Percentiles rank a stretch among this genome's conserved stretches.
Conservation (phyloP, 2,888 invertebrate genomes). For the Oxycera nigricornis region DNA sequence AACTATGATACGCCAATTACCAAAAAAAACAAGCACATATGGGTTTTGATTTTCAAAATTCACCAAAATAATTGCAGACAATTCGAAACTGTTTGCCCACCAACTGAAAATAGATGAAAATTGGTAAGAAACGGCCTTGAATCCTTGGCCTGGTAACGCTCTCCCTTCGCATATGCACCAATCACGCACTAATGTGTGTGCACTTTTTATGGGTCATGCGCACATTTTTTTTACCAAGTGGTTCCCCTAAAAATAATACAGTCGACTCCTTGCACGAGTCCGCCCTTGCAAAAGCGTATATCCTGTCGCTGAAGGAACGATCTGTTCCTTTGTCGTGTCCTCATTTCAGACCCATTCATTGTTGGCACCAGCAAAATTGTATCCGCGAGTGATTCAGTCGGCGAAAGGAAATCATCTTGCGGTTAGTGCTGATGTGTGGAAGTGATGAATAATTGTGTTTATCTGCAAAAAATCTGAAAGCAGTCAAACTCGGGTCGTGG, state of each 20-base stretch:
- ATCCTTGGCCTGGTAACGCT: neutral
- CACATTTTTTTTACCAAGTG: conserved; percentile 7
- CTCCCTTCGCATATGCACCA: neutral
- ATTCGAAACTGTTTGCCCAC: no score
- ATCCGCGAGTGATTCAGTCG: neutral
- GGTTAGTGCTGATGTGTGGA: neutral
- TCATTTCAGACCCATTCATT: neutral
- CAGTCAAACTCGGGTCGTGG: neutral
- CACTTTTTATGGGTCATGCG: conserved; percentile 23
- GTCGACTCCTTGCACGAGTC: neutral
- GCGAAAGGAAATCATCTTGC: neutral
- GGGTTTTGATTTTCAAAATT: no score
- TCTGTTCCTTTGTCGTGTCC: conserved; percentile 8
- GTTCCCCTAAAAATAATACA: neutral
- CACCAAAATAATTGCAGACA: no score
- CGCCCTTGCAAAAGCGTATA: conserved; percentile 22
- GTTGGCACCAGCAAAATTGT: neutral
- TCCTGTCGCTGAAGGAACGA: conserved; percentile 12
- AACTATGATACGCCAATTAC: no score
- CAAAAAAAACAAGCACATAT: no score
- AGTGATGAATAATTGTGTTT: neutral
- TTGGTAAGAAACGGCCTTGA: no score
- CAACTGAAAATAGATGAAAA: no score
- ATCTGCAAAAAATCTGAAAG: no score
- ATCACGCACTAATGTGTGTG: neutral